These are phyloP conservation scores for Polydrusus pterygomalis DNA, from an alignment of 2,888 invertebrate species.

Conservation along the genomic window DNA sequence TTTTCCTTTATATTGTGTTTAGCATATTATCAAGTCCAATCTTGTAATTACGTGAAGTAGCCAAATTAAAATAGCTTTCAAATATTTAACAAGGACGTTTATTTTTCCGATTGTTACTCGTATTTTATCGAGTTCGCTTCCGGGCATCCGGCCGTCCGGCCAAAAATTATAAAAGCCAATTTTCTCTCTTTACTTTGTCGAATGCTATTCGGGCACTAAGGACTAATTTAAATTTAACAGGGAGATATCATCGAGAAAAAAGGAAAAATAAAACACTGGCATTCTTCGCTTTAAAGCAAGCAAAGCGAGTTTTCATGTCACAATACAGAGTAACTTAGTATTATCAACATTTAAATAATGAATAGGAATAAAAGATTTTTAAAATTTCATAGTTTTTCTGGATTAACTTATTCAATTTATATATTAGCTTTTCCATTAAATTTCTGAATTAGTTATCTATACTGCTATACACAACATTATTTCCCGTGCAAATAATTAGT, in stretches of 20 bases:
- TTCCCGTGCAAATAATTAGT: no score
- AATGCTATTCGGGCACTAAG: not conserved
- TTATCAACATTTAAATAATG: no score
- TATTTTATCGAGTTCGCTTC: not conserved
- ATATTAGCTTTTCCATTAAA: no score
- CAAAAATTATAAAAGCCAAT: not conserved
- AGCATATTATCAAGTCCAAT: no score
- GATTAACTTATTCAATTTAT: no score
- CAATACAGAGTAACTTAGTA: not conserved
- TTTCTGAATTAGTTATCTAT: no score
- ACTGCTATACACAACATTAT: no score
- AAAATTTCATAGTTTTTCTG: no score
- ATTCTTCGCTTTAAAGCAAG: not conserved
- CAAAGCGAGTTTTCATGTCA: not conserved
- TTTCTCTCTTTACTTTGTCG: conserved; percentile 2
- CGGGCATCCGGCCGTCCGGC: not conserved
- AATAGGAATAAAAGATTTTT: no score
- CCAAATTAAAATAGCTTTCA: not conserved
- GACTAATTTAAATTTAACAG: not conserved
- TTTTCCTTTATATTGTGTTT: no score
- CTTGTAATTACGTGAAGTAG: not conserved
- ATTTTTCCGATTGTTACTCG: not conserved
- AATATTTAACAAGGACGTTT: not conserved
- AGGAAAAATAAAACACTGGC: not conserved
- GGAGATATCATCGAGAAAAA: not conserved